Conservation (phyloP, 2,797 vertebrate species). For the Todus mexicanus region DNA sequence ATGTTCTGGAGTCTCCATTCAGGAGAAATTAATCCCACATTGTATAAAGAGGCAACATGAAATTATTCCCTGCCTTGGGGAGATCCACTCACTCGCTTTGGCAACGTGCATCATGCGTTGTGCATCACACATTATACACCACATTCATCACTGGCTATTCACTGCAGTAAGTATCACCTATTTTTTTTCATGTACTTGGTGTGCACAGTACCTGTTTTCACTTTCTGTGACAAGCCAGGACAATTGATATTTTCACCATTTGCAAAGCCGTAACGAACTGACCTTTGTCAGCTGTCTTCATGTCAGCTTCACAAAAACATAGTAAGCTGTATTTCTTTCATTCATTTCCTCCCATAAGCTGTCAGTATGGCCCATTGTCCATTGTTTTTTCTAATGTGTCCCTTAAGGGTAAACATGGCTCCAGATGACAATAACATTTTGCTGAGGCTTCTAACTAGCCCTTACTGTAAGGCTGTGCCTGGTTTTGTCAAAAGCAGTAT, state of each 20-base stretch:
- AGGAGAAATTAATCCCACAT: neutral
- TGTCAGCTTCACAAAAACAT: neutral
- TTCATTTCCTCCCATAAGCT: conserved; percentile 24
- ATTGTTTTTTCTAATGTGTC: conserved; percentile 46
- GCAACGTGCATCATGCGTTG: neutral
- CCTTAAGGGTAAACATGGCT: conserved; percentile 28
- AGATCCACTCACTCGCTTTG: neutral
- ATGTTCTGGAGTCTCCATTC: neutral
- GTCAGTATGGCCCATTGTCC: conserved; percentile 27
- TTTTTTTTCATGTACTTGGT: neutral
- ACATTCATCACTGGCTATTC: neutral
- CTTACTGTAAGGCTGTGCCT: neutral
- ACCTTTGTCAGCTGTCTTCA: neutral
- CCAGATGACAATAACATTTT: conserved; percentile 7
- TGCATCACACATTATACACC: neutral
- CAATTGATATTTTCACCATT: neutral
- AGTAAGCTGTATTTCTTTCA: conserved; percentile 3
- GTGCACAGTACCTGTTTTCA: neutral
- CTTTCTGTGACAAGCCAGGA: neutral
- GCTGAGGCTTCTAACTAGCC: neutral
- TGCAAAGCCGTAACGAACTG: neutral
- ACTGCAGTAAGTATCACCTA: neutral
- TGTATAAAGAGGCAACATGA: neutral
- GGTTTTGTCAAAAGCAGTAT: conserved; percentile 2
- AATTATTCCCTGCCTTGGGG: neutral